A percentile compares a stretch with the other conserved stretches of the same genome.
phyloP scores from a whole-genome alignment of 2,113 vertebrate species.

The Strix uralensis region DNA sequence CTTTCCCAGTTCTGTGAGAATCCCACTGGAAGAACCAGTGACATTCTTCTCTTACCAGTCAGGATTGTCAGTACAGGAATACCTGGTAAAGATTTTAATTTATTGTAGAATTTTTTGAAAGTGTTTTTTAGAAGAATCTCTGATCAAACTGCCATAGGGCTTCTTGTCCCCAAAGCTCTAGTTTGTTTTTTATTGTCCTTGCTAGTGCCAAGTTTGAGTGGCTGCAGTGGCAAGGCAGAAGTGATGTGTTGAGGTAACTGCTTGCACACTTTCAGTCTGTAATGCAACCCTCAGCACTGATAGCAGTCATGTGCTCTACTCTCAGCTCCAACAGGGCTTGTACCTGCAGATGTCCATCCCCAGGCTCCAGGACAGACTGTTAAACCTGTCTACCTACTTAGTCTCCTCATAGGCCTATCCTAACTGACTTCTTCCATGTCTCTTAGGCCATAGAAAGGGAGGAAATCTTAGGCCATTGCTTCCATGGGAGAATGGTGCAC shows the following conservation, averaged over 20 bases:
- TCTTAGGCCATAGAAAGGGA: background rate
- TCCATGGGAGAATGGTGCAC: background rate
- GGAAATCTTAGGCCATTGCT: background rate
- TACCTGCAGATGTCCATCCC: background rate
- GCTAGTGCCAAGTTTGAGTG: background rate
- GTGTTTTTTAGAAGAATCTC: background rate
- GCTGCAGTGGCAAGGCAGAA: background rate
- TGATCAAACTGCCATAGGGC: background rate
- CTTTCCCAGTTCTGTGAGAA: background rate
- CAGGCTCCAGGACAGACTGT: background rate
- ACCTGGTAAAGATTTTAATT: background rate
- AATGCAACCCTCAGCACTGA: background rate
- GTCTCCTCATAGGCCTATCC: background rate
- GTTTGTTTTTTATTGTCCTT: background rate
- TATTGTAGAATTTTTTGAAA: background rate
- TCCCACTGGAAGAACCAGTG: background rate
- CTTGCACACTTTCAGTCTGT: accelerated
- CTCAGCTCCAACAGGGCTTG: background rate
- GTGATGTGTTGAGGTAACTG: background rate
- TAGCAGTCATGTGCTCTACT: background rate
- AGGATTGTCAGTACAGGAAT: background rate
- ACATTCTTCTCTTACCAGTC: background rate
- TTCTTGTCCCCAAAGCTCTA: background rate
- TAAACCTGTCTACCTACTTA: background rate
- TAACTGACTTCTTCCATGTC: background rate